phyloP scores from a whole-genome alignment of 2,797 vertebrate genomes.

The Synaphobranchus kaupii region DNA sequence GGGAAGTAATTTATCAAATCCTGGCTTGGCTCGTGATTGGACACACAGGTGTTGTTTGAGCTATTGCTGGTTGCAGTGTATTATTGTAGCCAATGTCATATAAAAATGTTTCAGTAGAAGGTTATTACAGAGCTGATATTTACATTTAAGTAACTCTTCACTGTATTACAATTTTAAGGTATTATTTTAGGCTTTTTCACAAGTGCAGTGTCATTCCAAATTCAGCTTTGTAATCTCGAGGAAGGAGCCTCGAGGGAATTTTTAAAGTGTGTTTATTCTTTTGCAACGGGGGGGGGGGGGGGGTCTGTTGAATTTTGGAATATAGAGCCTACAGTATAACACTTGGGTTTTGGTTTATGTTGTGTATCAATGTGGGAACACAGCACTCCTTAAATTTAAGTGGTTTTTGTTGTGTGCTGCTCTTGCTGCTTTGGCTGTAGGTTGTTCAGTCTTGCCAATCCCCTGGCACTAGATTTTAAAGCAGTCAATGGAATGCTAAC shows the following conservation, averaged over 20 bases:
- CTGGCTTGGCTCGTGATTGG: neutral
- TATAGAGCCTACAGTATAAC: no score
- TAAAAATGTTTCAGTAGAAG: neutral
- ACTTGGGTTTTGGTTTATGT: neutral
- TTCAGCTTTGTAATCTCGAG: neutral
- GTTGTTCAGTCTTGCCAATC: neutral
- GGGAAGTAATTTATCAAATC: neutral
- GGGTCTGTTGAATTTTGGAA: neutral
- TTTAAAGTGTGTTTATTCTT: no score
- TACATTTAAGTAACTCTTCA: neutral
- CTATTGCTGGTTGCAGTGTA: neutral
- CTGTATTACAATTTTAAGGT: neutral
- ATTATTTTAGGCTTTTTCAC: neutral
- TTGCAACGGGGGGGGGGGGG: neutral
- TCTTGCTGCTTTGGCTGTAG: neutral
- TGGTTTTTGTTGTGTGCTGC: neutral
- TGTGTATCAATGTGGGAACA: neutral
- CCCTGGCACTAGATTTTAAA: neutral
- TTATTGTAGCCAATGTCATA: neutral
- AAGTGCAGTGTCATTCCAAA: neutral
- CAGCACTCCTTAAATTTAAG: neutral
- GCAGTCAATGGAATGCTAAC: constrained; percentile 31
- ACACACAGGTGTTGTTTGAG: neutral
- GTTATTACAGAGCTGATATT: neutral
- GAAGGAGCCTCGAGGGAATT: neutral